Percentiles rank a stretch among this genome's conserved stretches.
phyloP scores from a whole-genome alignment of 1,140 invertebrate species.

The Orius insidiosus region DNA sequence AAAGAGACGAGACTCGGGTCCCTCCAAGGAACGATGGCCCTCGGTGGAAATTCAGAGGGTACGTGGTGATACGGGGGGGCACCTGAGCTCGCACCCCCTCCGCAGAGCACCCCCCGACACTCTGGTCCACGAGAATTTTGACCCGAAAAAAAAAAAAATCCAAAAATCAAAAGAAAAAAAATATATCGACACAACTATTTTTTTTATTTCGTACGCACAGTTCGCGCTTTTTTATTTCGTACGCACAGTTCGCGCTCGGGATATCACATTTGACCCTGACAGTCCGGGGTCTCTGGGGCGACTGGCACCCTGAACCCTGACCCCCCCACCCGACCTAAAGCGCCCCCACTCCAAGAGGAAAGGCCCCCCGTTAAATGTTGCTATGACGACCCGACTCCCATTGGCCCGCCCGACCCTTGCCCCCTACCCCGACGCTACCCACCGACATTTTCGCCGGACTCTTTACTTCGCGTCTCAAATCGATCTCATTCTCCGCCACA shows the following conservation, averaged over 20 bases:
- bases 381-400: slow-evolving; percentile 10
- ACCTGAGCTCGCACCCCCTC: slow-evolving; percentile 25
- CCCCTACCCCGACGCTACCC: slow-evolving; percentile 12
- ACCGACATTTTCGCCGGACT: slow-evolving; percentile 7
- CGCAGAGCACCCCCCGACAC: slow-evolving; percentile 20
- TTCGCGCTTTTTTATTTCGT: too few relatives aligned
- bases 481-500: slow-evolving; percentile 5
- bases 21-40: slow-evolving; percentile 52
- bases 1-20: slow-evolving; percentile 31
- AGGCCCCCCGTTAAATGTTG: slow-evolving; percentile 6
- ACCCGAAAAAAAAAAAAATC: slow-evolving; percentile 5
- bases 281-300: background rate
- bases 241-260: background rate
- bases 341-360: slow-evolving; percentile 2
- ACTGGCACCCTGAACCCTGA: background rate
- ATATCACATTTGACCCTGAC: background rate
- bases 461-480: slow-evolving; percentile 11
- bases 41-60: slow-evolving; percentile 34
- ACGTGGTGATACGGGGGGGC: slow-evolving; percentile 18
- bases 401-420: slow-evolving; percentile 13
- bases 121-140: slow-evolving; percentile 16
- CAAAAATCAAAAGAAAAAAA: background rate
- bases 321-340: background rate
- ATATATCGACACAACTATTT: background rate
- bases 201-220: background rate